Conservation (phyloP, 1,140 invertebrate species). For the Onthophagus taurus region DNA sequence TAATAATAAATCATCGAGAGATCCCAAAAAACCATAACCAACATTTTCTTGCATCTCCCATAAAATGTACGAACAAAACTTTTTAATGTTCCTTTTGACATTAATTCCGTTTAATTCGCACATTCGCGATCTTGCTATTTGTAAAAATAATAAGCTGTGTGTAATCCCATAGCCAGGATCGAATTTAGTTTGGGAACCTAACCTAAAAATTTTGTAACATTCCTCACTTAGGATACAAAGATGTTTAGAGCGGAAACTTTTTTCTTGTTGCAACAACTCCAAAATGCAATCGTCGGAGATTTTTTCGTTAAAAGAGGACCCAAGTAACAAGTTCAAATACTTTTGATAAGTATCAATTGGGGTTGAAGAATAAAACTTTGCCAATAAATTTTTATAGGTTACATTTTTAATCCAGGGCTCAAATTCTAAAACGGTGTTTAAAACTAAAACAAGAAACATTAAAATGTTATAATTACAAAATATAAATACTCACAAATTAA, state of each 20-base stretch:
- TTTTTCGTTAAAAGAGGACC: not conserved
- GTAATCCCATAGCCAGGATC: slow-evolving; percentile 10
- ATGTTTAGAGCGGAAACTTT: not conserved
- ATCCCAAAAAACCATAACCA: slow-evolving; percentile 1
- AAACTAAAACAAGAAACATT: slow-evolving; percentile 7
- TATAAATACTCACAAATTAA: too few relatives aligned
- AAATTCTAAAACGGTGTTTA: not conserved
- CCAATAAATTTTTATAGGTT: too few relatives aligned
- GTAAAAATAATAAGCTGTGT: slow-evolving; percentile 11
- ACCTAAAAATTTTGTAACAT: too few relatives aligned
- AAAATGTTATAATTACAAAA: slow-evolving; percentile 2
- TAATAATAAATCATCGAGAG: slow-evolving; percentile 10
- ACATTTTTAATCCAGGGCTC: too few relatives aligned
- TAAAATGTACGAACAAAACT: slow-evolving; percentile 10
- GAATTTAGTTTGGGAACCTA: too few relatives aligned
- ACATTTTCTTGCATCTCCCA: slow-evolving; percentile 4
- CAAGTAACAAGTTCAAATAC: not conserved
- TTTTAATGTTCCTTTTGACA: not conserved
- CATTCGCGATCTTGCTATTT: slow-evolving; percentile 10
- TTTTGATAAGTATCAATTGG: slow-evolving; percentile 2
- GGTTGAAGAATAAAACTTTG: too few relatives aligned
- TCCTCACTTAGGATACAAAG: slow-evolving; percentile 1
- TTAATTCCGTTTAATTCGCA: not conserved
- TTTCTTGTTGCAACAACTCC: slow-evolving; percentile 2
- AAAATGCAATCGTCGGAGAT: slow-evolving; percentile 3